These are phyloP conservation scores for Myotis daubentonii DNA, from an alignment of 2,797 vertebrate species.

Conservation along the genomic window DNA sequence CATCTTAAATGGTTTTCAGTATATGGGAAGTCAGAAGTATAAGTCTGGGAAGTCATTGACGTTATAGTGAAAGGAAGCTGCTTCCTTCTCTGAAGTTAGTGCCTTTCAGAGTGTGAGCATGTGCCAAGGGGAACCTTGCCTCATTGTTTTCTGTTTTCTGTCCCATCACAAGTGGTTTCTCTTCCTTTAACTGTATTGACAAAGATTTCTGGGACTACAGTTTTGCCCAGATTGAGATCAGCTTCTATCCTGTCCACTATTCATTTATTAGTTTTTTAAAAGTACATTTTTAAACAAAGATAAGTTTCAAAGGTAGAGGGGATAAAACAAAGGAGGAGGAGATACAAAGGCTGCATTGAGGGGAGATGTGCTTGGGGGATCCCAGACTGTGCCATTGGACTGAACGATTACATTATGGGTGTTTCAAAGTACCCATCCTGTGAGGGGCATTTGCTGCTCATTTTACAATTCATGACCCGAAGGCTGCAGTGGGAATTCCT, in stretches of 20 bases:
- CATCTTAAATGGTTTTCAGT: constrained; percentile 25
- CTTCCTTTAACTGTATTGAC: not conserved
- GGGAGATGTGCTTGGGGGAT: not conserved
- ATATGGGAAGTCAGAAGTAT: constrained; percentile 38
- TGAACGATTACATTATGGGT: not conserved
- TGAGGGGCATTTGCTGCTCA: not conserved
- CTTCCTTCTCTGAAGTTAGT: not conserved
- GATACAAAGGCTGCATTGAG: not conserved
- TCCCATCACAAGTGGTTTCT: not conserved
- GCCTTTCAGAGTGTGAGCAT: not conserved
- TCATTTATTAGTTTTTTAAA: not conserved
- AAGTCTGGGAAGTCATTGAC: not conserved
- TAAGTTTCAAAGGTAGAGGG: not conserved
- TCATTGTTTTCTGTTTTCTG: not conserved
- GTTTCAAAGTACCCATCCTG: not conserved
- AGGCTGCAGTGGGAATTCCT: not conserved
- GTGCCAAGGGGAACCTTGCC: not conserved
- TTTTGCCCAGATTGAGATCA: constrained; percentile 21
- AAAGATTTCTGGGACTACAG: not conserved
- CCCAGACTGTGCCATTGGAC: not conserved
- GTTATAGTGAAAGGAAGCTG: not conserved
- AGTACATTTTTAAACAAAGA: not conserved
- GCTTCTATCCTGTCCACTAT: not conserved
- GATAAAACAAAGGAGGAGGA: not conserved
- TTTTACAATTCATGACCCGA: not conserved